Percentiles rank a stretch among this genome's conserved stretches.
phyloP scores from a whole-genome alignment of 2,888 invertebrate species.

The Lycocerus yunnanus region DNA sequence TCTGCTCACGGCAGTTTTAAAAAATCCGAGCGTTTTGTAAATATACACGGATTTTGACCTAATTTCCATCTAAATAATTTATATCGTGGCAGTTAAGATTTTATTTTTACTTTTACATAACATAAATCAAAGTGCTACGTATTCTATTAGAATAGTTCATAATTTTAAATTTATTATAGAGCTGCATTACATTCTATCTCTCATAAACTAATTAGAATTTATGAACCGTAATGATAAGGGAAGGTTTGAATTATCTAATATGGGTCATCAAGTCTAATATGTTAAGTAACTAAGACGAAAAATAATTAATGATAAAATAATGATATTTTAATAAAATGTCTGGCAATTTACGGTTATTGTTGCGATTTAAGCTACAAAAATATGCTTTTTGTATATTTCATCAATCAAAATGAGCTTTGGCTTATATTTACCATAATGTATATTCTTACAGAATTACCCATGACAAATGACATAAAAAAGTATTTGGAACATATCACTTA shows the following conservation, averaged over 20 bases:
- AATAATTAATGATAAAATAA: not conserved
- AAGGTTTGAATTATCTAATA: conserved; percentile 1
- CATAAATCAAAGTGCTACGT: not conserved
- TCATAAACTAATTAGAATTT: conserved; percentile 5
- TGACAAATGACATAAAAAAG: conserved; percentile 15
- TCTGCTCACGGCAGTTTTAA: not conserved
- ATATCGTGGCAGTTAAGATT: not conserved
- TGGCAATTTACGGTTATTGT: not conserved
- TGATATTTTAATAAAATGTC: not conserved
- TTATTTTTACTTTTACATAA: not conserved
- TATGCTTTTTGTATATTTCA: not conserved
- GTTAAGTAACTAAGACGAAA: not conserved
- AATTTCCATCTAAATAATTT: not conserved
- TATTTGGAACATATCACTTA: not conserved
- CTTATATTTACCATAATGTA: conserved; percentile 9
- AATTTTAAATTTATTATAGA: conserved; percentile 1
- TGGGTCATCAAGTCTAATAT: conserved; percentile 3
- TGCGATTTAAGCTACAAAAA: not conserved
- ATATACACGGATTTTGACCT: not conserved
- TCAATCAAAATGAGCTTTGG: conserved; percentile 2
- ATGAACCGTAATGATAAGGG: conserved; percentile 3
- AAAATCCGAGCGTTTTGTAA: not conserved
- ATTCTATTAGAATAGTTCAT: not conserved
- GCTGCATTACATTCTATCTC: not conserved
- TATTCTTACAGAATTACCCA: conserved; percentile 13